These are phyloP conservation scores for Dorcus parallelipipedus DNA, from an alignment of 2,888 invertebrate species.

Conservation along the genomic window DNA sequence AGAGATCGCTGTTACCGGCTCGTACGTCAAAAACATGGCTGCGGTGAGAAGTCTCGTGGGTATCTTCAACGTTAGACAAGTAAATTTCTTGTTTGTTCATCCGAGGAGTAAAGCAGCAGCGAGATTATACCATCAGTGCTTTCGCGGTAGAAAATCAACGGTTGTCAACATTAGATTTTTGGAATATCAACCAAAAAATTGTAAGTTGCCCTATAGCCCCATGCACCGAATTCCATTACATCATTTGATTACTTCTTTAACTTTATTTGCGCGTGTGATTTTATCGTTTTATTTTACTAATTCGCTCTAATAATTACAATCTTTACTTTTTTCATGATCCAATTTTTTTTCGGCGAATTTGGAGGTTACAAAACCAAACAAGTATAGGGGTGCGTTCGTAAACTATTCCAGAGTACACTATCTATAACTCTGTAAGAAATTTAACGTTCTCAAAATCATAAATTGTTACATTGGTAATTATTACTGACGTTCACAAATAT, in stretches of 20 bases:
- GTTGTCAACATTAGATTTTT: conserved; percentile 43
- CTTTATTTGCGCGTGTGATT: not conserved
- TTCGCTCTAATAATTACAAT: no score
- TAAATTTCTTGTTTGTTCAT: conserved; percentile 53
- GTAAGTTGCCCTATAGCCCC: conserved; percentile 53
- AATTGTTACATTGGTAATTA: no score
- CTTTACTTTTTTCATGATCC: no score
- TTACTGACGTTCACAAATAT: no score
- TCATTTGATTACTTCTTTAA: conserved; percentile 37
- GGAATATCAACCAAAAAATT: conserved; percentile 45
- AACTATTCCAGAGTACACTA: no score
- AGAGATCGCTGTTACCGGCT: no score
- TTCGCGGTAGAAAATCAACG: conserved; percentile 50
- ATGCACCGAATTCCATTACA: conserved; percentile 49
- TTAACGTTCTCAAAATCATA: no score
- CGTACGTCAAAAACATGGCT: conserved; percentile 49
- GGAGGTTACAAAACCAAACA: no score
- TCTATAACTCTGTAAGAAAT: no score
- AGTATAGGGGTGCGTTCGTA: no score
- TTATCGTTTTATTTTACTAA: no score
- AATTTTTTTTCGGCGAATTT: no score
- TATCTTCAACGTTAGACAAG: conserved; percentile 57
- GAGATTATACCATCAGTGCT: conserved; percentile 54
- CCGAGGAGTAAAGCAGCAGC: conserved; percentile 52
- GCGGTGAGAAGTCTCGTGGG: conserved; percentile 59